Evolutionary conservation across 2,888 invertebrate genomes (phyloP), one percentile per base, ranked within the genome.

Genomic region (Dusona sp.): DNA sequence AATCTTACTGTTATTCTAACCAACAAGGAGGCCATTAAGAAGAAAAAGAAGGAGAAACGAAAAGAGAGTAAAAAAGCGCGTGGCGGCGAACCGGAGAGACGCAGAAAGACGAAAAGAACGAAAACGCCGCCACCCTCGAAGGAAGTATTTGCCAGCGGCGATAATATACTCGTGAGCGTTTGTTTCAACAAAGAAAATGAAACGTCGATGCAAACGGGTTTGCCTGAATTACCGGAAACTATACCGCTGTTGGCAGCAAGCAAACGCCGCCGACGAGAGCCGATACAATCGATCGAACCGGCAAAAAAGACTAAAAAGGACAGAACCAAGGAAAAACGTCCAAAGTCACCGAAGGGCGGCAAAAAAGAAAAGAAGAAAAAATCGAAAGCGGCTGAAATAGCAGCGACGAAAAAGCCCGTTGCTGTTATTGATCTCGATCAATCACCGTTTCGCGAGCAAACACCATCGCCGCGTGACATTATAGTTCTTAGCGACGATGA

Each of bases 141-240:
- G 93, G 98, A 98, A 94, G 98, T 98, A 3, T 98, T 98, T 93
- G 98, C 98, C 0, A 98, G 98, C 16, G 98, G 98, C 3, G 98
- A 98, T 94, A 98, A 98, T 93, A 98, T 98, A 91, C 96, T 98
- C 88, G 98, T 98, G 16, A 98, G 98, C 94, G 98, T 98, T 25
- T 98, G 98, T 94, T 98, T 98, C 94, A 97, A 97, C 93, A 97
- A 97, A 90, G 94, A 94, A 4, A 94, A 93, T 79, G 92, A 86
- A 72, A 64, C 83, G 22, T 45, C 67, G 8, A n/a, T 54, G 6
- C 83, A 65, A 4, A 85, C 89, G 3, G 90, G 89, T 3, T 45
- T 89, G 0, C 90, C 92, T 4, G 93, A 94, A 74, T 74, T 93
- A 2, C 91, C 93, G 0, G 93, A 94, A 70, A 93, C 93, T 3